Conservation (phyloP, 2,113 vertebrate species). For the Gracilinanus agilis region DNA sequence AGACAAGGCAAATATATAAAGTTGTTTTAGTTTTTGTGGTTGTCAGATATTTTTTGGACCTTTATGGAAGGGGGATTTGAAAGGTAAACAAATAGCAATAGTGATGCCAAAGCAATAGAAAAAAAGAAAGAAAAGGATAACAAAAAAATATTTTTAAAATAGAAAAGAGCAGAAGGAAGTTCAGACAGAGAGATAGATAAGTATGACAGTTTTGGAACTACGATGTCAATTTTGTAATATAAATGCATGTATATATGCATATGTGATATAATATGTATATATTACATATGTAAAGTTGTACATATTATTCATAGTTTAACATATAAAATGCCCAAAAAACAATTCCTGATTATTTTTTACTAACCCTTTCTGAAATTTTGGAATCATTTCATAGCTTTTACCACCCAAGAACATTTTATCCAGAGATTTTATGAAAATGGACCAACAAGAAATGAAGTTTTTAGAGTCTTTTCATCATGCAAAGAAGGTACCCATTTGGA, state of each 20-base stretch:
- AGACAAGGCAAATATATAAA: not conserved
- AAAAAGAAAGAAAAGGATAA: not conserved
- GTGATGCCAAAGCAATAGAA: not conserved
- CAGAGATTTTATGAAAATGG: conserved; percentile 45
- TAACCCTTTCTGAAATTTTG: conserved; percentile 21
- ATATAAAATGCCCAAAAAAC: not conserved
- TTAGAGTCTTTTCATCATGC: not conserved
- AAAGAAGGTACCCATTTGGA: conserved; percentile 7
- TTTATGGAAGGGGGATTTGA: not conserved
- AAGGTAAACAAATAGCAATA: not conserved
- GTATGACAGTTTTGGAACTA: not conserved
- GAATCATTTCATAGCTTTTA: conserved; percentile 12
- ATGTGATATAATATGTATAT: no score
- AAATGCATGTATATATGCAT: no score
- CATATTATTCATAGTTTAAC: not conserved
- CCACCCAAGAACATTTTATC: not conserved
- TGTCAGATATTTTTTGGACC: not conserved
- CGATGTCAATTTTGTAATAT: not conserved
- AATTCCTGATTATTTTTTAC: not conserved
- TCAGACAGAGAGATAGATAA: not conserved
- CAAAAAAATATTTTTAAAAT: not conserved
- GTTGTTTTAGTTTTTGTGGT: not conserved
- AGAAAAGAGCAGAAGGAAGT: not conserved
- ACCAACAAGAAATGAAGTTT: not conserved
- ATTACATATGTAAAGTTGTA: not conserved